Conservation (phyloP, 2,888 invertebrate species). For the Microplitis deprimator region DNA sequence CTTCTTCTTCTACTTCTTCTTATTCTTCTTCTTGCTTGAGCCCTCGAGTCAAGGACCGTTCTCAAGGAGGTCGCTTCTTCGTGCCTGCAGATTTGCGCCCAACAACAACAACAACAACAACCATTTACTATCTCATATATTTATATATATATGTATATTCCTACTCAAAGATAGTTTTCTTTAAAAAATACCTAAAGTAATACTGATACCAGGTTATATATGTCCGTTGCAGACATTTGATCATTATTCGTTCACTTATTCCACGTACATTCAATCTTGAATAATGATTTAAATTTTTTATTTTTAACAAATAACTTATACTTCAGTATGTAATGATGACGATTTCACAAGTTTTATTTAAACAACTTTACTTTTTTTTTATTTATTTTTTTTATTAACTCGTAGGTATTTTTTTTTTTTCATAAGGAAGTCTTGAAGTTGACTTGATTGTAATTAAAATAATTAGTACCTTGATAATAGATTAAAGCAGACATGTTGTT, state of each 20-base stretch:
- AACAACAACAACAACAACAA: neutral
- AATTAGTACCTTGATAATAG: neutral
- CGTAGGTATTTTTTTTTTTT: neutral
- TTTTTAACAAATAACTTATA: neutral
- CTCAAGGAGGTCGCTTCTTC: constrained; percentile 70
- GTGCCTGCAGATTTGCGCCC: neutral
- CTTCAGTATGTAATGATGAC: neutral
- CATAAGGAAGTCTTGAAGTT: neutral
- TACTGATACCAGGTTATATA: neutral
- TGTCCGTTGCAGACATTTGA: neutral
- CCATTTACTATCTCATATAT: neutral
- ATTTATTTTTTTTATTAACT: neutral
- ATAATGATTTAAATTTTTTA: neutral
- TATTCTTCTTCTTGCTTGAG: constrained; percentile 50
- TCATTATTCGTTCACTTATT: neutral
- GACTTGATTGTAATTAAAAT: neutral
- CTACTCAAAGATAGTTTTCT: neutral
- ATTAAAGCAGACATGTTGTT: neutral
- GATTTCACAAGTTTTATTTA: neutral
- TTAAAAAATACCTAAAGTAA: neutral
- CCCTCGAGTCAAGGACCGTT: constrained; percentile 71
- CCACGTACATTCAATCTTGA: neutral
- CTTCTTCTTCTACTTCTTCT: constrained; percentile 33
- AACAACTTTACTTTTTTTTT: neutral
- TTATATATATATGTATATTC: neutral